Evolutionary conservation across 2,888 invertebrate species (phyloP).

Genomic region (Camptogramma bilineatum): DNA sequence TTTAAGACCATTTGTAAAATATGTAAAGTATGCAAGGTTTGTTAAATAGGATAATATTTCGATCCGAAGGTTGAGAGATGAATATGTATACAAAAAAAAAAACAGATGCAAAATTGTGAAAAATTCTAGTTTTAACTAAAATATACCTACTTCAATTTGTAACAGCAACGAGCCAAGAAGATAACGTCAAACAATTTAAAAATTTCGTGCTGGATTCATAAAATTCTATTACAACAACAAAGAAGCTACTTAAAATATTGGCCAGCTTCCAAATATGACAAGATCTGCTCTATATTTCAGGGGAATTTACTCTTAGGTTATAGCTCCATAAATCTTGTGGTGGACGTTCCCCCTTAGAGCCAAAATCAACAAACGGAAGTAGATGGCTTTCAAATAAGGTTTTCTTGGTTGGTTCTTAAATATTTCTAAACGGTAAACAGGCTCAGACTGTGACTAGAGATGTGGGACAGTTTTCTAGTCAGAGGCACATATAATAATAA

Average conservation of each 20-base stretch:
- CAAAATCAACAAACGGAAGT: slow-evolving; percentile 11
- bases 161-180: slow-evolving; percentile 16
- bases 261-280: slow-evolving; percentile 26
- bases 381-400: background rate
- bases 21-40: no score
- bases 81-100: background rate
- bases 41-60: no score
- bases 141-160: background rate
- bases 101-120: background rate
- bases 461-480: no score
- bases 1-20: no score
- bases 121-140: background rate
- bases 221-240: slow-evolving; percentile 31
- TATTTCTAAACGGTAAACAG: no score
- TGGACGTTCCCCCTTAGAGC: slow-evolving; percentile 5
- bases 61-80: no score
- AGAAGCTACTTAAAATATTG: slow-evolving; percentile 27
- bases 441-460: no score
- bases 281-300: slow-evolving; percentile 20
- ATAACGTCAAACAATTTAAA: slow-evolving; percentile 25
- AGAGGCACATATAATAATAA: no score
- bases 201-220: slow-evolving; percentile 16
- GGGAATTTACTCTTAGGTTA: slow-evolving; percentile 10
- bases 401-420: background rate
- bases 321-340: slow-evolving; percentile 1